phyloP scores from a whole-genome alignment of 2,113 vertebrate genomes.

The Bubalus kerabau region DNA sequence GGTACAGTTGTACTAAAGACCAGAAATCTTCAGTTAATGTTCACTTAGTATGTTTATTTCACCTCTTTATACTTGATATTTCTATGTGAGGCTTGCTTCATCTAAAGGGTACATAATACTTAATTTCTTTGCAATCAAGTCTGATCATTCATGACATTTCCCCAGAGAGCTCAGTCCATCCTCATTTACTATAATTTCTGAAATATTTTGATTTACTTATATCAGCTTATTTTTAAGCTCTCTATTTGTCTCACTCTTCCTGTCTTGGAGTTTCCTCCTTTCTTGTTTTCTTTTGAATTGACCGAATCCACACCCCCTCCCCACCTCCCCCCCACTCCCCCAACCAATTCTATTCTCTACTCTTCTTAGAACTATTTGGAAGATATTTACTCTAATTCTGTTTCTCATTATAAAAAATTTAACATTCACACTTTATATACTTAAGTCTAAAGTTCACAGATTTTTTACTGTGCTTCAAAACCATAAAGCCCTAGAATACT shows the following conservation, averaged over 20 bases:
- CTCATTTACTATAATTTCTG: background rate
- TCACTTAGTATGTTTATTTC: background rate
- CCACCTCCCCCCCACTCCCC: too few relatives aligned
- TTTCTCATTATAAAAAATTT: background rate
- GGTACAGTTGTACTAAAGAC: background rate
- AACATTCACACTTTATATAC: background rate
- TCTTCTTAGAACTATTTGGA: background rate
- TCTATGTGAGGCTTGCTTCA: background rate
- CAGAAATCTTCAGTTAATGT: background rate
- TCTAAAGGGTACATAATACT: background rate
- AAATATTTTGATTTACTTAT: slow-evolving; percentile 16
- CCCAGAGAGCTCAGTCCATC: background rate
- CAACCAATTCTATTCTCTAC: background rate
- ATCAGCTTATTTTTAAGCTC: background rate
- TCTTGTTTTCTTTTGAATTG: background rate
- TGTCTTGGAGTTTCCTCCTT: background rate
- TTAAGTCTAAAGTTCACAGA: background rate
- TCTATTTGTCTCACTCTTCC: background rate
- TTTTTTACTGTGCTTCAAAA: background rate
- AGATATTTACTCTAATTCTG: background rate
- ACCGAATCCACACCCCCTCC: background rate
- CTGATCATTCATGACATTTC: background rate
- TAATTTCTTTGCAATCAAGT: background rate
- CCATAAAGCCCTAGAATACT: background rate
- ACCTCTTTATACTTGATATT: background rate